Evolutionary conservation across 1,140 invertebrate genomes (phyloP).

Genomic region (Amyelois transitella): DNA sequence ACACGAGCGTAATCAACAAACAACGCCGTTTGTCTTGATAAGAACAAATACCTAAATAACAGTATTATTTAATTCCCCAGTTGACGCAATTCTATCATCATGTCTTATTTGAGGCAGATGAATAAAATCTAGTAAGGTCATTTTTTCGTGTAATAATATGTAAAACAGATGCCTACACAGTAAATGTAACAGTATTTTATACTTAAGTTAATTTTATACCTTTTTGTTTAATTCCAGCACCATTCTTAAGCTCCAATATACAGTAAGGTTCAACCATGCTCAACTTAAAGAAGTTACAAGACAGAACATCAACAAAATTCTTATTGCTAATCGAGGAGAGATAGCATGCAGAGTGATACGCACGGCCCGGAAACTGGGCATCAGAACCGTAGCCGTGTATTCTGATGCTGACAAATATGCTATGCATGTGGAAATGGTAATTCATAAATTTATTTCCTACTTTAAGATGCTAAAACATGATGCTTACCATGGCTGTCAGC

Average conservation of each 20-base stretch:
- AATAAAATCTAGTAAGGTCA: conserved; percentile 39
- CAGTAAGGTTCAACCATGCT: conserved; percentile 38
- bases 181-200: conserved; percentile 1
- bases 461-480: too few species aligned
- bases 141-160: too few species aligned
- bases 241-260: conserved; percentile 18
- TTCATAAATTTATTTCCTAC: too few species aligned
- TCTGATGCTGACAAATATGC: conserved; percentile 93
- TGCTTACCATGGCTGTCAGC: too few species aligned
- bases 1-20: conserved; percentile 17
- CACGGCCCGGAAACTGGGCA: conserved; percentile 92
- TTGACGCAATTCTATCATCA: conserved; percentile 11
- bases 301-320: conserved; percentile 81
- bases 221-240: conserved; percentile 27
- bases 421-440: conserved; percentile 85
- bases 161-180: too few species aligned
- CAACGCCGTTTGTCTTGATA: not conserved
- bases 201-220: not conserved
- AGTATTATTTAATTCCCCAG: not conserved
- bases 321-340: conserved; percentile 98
- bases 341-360: conserved; percentile 95
- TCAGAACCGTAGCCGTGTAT: conserved; percentile 95
- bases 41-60: not conserved
- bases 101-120: conserved; percentile 41
- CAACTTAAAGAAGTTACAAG: conserved; percentile 34